A percentile compares a stretch with the other conserved stretches of the same genome.
These are phyloP conservation scores for Tachuris rubrigastra DNA, from an alignment of 2,113 vertebrate genomes.

Conservation along the genomic window DNA sequence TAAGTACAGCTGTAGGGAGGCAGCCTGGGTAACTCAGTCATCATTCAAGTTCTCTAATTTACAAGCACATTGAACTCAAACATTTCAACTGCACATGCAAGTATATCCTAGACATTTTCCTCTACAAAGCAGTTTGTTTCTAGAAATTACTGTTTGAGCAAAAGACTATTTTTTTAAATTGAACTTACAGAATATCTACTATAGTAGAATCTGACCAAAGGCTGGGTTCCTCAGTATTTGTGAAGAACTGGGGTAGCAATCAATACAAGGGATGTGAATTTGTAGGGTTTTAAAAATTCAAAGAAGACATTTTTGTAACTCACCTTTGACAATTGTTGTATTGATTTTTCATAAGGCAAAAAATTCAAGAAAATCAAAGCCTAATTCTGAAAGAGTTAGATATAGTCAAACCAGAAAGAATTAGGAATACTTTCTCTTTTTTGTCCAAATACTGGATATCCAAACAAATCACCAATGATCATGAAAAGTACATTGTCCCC, in stretches of 20 bases:
- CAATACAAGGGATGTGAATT: not conserved
- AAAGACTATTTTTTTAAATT: not conserved
- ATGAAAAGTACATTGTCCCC: not conserved
- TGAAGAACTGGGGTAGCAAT: not conserved
- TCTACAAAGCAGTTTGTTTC: not conserved
- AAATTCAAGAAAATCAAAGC: not conserved
- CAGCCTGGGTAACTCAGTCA: not conserved
- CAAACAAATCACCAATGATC: not conserved
- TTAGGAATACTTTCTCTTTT: not conserved
- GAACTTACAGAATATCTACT: not conserved
- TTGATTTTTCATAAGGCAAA: not conserved
- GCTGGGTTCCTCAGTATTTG: not conserved
- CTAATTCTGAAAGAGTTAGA: not conserved
- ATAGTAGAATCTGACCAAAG: not conserved
- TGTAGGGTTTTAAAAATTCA: not conserved
- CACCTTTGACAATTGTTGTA: not conserved
- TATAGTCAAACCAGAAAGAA: not conserved
- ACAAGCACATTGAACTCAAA: not conserved
- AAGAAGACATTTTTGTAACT: not conserved
- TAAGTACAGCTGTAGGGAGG: not conserved
- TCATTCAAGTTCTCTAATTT: not conserved
- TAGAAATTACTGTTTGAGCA: not conserved
- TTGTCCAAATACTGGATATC: not conserved
- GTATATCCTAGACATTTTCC: not conserved
- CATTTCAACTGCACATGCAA: not conserved